Conservation (phyloP, 2,797 vertebrate species). For the Rhinoraja longicauda region DNA sequence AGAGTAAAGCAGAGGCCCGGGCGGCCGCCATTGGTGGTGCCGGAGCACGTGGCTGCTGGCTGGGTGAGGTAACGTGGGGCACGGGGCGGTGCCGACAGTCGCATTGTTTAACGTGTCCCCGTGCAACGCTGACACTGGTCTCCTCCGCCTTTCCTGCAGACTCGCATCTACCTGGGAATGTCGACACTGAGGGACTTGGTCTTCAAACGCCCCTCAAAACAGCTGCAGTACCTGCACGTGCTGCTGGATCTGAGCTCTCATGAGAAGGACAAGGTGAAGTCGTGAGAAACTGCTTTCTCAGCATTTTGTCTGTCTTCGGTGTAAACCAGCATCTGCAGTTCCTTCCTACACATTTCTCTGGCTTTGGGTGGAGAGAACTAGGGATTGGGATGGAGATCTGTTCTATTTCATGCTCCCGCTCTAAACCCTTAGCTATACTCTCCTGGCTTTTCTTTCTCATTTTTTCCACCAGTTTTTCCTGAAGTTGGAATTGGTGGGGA, state of each 20-base stretch:
- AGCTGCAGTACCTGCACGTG: slow-evolving; percentile 90
- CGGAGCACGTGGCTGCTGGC: no score
- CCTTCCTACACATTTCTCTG: not conserved
- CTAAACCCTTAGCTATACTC: no score
- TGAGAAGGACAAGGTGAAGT: slow-evolving; percentile 82
- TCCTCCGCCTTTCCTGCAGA: slow-evolving; percentile 54
- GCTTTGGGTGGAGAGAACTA: not conserved
- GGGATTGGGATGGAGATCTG: not conserved
- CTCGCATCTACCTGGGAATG: slow-evolving; percentile 88
- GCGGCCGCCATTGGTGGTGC: no score
- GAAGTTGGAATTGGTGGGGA: not conserved
- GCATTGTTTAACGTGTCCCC: not conserved
- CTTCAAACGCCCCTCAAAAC: slow-evolving; percentile 77
- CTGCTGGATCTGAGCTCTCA: slow-evolving; percentile 90
- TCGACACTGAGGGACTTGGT: slow-evolving; percentile 87
- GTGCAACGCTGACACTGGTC: not conserved
- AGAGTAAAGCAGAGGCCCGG: no score
- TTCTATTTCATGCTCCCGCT: no score
- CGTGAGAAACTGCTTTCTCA: no score
- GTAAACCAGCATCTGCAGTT: no score
- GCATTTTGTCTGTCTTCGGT: no score
- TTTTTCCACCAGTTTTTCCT: not conserved
- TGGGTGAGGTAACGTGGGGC: no score
- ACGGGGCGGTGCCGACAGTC: no score
- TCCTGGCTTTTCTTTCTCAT: no score